phyloP scores from a whole-genome alignment of 2,888 invertebrate genomes.

The Deilephila porcellus region DNA sequence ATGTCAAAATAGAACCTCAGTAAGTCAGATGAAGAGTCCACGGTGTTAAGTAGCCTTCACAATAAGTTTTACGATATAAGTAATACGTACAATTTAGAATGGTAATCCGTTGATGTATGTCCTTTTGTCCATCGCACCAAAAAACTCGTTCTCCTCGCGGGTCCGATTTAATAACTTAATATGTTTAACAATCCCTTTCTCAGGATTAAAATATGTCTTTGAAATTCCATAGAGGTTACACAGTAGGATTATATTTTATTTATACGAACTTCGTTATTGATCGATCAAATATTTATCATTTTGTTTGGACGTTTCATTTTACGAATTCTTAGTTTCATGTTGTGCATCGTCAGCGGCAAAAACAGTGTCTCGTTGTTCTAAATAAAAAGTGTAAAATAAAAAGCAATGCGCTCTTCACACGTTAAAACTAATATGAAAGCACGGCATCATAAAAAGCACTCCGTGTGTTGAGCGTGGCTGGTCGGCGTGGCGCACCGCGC shows the following conservation, averaged over 20 bases:
- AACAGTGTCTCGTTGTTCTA: slow-evolving; percentile 28
- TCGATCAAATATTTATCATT: slow-evolving; percentile 26
- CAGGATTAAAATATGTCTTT: slow-evolving; percentile 57
- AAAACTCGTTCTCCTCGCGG: slow-evolving; percentile 61
- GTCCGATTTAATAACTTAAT: slow-evolving; percentile 73
- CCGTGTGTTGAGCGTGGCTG: slow-evolving; percentile 48
- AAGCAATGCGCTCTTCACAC: slow-evolving; percentile 35
- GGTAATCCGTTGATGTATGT: slow-evolving; percentile 79
- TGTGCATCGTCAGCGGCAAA: slow-evolving; percentile 3
- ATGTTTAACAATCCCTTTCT: slow-evolving; percentile 69
- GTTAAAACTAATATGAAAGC: slow-evolving; percentile 51
- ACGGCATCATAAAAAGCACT: slow-evolving; percentile 49
- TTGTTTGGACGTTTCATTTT: slow-evolving; percentile 4
- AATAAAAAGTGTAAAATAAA: slow-evolving; percentile 30
- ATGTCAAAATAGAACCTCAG: slow-evolving; percentile 78
- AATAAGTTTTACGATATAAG: slow-evolving; percentile 67
- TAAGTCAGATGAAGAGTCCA: slow-evolving; percentile 59
- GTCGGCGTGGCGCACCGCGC: neutral
- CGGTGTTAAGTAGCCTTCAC: slow-evolving; percentile 70
- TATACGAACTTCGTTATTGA: slow-evolving; percentile 27
- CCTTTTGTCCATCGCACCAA: slow-evolving; percentile 61
- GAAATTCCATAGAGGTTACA: slow-evolving; percentile 44
- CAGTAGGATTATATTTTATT: slow-evolving; percentile 43
- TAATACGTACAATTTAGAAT: slow-evolving; percentile 76
- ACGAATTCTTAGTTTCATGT: neutral